Evolutionary conservation across 2,888 invertebrate species (phyloP).

Genomic region (Parnassius smintheus): DNA sequence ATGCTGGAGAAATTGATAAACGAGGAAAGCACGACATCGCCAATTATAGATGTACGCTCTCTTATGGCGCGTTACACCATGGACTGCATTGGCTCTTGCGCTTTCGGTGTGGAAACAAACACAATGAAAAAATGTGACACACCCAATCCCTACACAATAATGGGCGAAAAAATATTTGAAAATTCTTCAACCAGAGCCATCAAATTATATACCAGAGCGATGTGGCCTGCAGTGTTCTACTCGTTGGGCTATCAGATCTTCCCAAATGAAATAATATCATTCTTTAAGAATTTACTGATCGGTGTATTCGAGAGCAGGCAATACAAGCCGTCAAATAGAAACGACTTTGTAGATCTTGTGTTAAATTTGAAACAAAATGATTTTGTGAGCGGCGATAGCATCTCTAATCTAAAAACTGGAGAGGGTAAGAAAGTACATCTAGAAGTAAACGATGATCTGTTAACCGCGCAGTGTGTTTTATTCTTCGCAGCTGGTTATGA

Average conservation of each 20-base stretch:
- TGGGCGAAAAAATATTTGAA: conserved; percentile 47
- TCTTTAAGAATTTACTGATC: conserved; percentile 44
- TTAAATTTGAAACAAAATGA: conserved; percentile 45
- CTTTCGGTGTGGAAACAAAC: conserved; percentile 55
- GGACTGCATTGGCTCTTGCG: conserved; percentile 54
- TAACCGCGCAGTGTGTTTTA: conserved; percentile 75
- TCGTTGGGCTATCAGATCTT: conserved; percentile 43
- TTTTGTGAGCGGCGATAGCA: conserved; percentile 46
- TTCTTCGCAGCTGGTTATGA: conserved; percentile 67
- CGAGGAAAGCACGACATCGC: conserved; percentile 30
- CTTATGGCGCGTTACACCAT: conserved; percentile 53
- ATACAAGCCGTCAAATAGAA: conserved; percentile 42
- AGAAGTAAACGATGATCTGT: conserved; percentile 58
- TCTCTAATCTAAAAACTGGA: conserved; percentile 40
- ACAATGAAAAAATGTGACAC: conserved; percentile 40
- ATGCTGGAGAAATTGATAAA: conserved; percentile 48
- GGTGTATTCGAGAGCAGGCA: conserved; percentile 45
- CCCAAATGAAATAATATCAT: conserved; percentile 39
- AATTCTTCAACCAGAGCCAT: conserved; percentile 38
- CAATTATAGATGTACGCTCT: conserved; percentile 40
- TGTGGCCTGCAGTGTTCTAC: conserved; percentile 59
- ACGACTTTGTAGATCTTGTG: conserved; percentile 57
- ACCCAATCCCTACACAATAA: conserved; percentile 44
- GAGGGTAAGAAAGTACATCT: conserved; percentile 38
- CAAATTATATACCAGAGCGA: conserved; percentile 39